Percentiles rank a stretch among this genome's conserved stretches.
Conservation (phyloP, 2,888 invertebrate genomes). For the Chorisops tibialis region DNA sequence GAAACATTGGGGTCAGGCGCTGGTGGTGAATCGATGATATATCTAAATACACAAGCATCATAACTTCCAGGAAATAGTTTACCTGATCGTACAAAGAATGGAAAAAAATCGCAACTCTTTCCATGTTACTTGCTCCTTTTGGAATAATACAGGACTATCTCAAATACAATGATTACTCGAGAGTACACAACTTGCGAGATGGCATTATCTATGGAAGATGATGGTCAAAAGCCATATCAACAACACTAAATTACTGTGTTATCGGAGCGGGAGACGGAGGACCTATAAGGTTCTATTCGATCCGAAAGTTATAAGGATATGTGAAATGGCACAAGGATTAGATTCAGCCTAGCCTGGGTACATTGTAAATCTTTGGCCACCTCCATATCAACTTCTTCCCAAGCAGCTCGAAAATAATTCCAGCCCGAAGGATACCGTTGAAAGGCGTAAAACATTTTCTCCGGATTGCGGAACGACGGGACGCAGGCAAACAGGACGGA, state of each 20-base stretch:
- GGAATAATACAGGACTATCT: too few relatives aligned
- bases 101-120: too few relatives aligned
- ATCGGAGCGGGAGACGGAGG: conserved; percentile 53
- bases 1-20: too few relatives aligned
- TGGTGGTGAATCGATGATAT: too few relatives aligned
- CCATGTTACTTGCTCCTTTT: too few relatives aligned
- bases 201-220: conserved; percentile 52
- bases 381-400: conserved; percentile 11
- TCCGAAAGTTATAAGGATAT: conserved; percentile 16
- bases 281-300: conserved; percentile 45
- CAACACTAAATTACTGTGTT: conserved; percentile 55
- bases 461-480: too few relatives aligned
- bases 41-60: too few relatives aligned
- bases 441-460: conserved; percentile 6
- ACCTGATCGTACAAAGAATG: too few relatives aligned
- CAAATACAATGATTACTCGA: too few relatives aligned
- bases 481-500: conserved; percentile 43
- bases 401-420: not conserved
- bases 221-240: conserved; percentile 55
- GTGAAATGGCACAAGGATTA: conserved; percentile 20
- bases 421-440: not conserved
- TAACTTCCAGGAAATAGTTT: too few relatives aligned
- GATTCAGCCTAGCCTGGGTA: not conserved
- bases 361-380: conserved; percentile 15
- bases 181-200: too few relatives aligned